phyloP scores from a whole-genome alignment of 1,140 invertebrate genomes.

The Drosophila auraria region DNA sequence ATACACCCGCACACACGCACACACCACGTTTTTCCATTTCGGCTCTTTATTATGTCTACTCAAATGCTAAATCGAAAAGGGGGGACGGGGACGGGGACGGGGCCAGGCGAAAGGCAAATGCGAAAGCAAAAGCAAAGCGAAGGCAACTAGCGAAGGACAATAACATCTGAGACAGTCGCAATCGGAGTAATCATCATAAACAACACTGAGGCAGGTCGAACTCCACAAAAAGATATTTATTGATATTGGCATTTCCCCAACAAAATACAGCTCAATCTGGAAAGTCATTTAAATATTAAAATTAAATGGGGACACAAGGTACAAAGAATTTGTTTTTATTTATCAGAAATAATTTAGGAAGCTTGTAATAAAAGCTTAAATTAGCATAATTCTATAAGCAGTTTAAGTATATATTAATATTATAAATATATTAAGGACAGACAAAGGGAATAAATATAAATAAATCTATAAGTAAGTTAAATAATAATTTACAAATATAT shows the following conservation, averaged over 20 bases:
- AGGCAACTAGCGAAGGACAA: conserved; percentile 32
- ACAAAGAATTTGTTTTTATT: background rate
- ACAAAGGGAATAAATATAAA: too few species aligned
- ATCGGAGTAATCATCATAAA: conserved; percentile 32
- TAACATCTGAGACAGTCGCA: conserved; percentile 3
- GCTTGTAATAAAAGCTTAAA: too few species aligned
- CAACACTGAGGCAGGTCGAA: conserved; percentile 32
- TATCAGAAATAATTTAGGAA: background rate
- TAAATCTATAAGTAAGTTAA: too few species aligned
- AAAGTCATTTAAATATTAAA: conserved; percentile 7
- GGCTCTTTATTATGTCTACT: conserved; percentile 72
- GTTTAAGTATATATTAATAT: too few species aligned
- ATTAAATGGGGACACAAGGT: background rate
- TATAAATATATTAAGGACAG: too few species aligned
- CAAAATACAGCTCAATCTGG: background rate
- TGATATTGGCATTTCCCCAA: conserved; percentile 6
- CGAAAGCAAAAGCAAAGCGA: background rate
- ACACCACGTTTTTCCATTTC: conserved; percentile 57
- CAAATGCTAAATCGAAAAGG: conserved; percentile 30
- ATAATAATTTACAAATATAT: background rate
- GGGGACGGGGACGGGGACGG: background rate
- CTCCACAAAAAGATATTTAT: conserved; percentile 8
- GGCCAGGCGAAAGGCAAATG: background rate
- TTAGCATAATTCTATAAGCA: too few species aligned
- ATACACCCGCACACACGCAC: conserved; percentile 24